Conservation (phyloP, 2,888 invertebrate species). For the Melangyna quadrimaculata region DNA sequence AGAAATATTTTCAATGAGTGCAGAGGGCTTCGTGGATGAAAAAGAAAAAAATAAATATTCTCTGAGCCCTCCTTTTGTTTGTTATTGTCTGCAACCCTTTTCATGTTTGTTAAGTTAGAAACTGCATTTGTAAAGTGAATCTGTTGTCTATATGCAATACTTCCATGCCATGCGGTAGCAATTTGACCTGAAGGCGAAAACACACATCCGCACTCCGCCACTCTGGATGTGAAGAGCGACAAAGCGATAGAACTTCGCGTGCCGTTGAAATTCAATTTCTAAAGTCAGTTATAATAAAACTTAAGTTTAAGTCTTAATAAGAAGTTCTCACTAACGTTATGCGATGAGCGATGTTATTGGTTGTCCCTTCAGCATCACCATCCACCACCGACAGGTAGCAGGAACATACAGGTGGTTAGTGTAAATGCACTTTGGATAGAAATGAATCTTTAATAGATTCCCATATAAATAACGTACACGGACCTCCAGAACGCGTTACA, state of each 20-base stretch:
- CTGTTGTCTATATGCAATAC: not conserved
- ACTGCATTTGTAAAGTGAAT: constrained; percentile 47
- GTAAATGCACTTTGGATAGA: constrained; percentile 12
- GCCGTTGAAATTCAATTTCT: constrained; percentile 58
- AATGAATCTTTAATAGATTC: constrained; percentile 64
- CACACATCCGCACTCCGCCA: constrained; percentile 22
- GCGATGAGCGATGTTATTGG: not conserved
- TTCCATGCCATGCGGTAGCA: constrained; percentile 33
- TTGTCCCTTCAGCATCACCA: not conserved
- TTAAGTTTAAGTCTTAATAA: not conserved
- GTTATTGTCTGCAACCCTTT: constrained; percentile 17
- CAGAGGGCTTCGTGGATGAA: not conserved
- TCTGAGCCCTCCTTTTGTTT: not conserved
- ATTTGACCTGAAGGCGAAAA: constrained; percentile 50
- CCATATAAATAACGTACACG: constrained; percentile 56
- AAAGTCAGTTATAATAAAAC: constrained; percentile 38
- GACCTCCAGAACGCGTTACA: constrained; percentile 63
- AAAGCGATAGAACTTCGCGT: constrained; percentile 61
- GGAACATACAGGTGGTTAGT: not conserved
- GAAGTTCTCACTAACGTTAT: constrained; percentile 35
- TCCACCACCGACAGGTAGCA: not conserved
- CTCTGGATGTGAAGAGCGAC: not conserved
- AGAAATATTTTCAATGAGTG: constrained; percentile 24
- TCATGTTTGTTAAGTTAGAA: constrained; percentile 53
- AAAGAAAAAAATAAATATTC: not conserved